Conservation (phyloP, 2,888 invertebrate species). For the Endotricha flammealis region DNA sequence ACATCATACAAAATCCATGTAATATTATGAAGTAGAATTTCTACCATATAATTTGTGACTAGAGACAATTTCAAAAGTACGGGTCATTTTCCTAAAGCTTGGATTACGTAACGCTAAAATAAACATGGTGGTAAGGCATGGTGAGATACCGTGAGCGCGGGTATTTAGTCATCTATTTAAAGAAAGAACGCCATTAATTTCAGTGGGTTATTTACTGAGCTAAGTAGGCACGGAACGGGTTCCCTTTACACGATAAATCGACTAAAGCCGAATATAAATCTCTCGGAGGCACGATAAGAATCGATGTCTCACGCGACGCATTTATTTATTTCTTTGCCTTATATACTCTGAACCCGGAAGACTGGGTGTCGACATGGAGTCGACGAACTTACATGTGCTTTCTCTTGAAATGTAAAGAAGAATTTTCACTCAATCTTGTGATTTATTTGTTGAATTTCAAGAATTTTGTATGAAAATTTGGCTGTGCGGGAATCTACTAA, state of each 20-base stretch:
- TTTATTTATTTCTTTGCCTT: conserved; percentile 57
- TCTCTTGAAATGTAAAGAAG: too few relatives aligned
- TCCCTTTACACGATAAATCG: conserved; percentile 68
- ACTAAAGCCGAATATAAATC: conserved; percentile 71
- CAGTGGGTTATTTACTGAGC: conserved; percentile 69
- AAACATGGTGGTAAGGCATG: conserved; percentile 57
- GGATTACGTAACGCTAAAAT: conserved; percentile 62
- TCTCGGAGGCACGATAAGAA: conserved; percentile 71
- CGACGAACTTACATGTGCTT: conserved; percentile 45
- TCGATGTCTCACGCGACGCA: conserved; percentile 73
- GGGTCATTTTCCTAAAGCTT: conserved; percentile 52
- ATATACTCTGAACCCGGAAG: conserved; percentile 55
- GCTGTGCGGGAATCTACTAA: too few relatives aligned
- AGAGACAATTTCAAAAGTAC: conserved; percentile 29
- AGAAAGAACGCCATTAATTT: conserved; percentile 72
- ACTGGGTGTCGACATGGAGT: conserved; percentile 40
- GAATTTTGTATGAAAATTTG: too few relatives aligned
- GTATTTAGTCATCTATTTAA: conserved; percentile 77
- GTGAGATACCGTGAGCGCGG: conserved; percentile 64
- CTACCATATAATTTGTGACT: too few relatives aligned
- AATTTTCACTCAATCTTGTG: too few relatives aligned
- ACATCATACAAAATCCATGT: too few relatives aligned
- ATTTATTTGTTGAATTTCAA: too few relatives aligned
- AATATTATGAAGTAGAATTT: too few relatives aligned
- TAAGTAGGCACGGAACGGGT: conserved; percentile 75